Evolutionary conservation across 2,113 vertebrate genomes (phyloP).

Genomic region (Isurus oxyrinchus): DNA sequence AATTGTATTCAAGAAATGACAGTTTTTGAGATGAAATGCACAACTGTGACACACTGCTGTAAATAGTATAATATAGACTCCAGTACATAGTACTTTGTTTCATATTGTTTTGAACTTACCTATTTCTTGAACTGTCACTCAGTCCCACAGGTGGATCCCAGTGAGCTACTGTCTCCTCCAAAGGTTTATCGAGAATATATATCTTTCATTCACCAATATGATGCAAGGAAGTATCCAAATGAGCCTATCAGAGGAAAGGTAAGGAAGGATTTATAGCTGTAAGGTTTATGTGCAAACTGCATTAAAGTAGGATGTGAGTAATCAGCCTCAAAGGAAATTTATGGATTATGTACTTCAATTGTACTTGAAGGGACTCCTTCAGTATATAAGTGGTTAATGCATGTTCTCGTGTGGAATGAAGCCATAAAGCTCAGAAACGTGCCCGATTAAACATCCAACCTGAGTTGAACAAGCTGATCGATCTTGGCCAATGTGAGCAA

Average conservation of each 20-base stretch:
- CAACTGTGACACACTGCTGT: background rate
- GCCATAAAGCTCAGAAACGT: background rate
- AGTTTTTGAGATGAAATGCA: background rate
- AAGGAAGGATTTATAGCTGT: slow-evolving; percentile 49
- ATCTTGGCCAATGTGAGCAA: background rate
- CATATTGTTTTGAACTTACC: background rate
- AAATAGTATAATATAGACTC: background rate
- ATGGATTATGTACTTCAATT: background rate
- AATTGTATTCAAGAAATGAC: background rate
- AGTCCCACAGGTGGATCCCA: slow-evolving; percentile 49
- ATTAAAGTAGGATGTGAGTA: background rate
- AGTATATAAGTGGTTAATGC: background rate
- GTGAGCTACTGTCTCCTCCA: slow-evolving; percentile 42
- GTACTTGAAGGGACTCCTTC: background rate
- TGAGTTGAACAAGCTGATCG: background rate
- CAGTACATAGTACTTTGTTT: background rate
- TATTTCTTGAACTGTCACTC: slow-evolving; percentile 38
- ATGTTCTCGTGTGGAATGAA: background rate
- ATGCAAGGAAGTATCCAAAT: slow-evolving; percentile 50
- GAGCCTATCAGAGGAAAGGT: slow-evolving; percentile 55
- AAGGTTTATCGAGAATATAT: slow-evolving; percentile 49
- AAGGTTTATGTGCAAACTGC: background rate
- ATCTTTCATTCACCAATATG: slow-evolving; percentile 50
- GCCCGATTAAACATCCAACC: background rate
- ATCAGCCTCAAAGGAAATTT: background rate